phyloP scores from a whole-genome alignment of 2,113 vertebrate species.

The Raja brachyura region DNA sequence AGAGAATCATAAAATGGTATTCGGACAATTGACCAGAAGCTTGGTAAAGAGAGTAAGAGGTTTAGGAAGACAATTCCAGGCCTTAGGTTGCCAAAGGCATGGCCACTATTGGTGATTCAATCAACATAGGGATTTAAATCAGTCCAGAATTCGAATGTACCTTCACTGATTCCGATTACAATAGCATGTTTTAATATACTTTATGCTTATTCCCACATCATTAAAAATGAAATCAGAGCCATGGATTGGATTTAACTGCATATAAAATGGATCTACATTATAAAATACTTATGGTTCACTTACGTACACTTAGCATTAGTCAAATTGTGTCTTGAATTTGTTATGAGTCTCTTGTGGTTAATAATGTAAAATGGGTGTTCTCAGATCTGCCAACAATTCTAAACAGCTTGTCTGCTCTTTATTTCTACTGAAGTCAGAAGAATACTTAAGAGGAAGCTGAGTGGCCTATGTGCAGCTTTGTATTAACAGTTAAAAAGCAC shows the following conservation, averaged over 20 bases:
- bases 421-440: not conserved
- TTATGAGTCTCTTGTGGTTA: not conserved
- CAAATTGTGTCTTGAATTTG: not conserved
- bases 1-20: not conserved
- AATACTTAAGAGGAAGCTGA: not conserved
- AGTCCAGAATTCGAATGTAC: not conserved
- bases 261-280: conserved; percentile 51
- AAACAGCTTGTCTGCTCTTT: not conserved
- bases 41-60: not conserved
- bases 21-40: too few relatives aligned
- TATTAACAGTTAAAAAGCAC: not conserved
- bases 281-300: not conserved
- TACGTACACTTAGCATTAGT: not conserved
- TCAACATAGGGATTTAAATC: not conserved
- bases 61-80: not conserved
- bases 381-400: not conserved
- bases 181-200: conserved; percentile 50
- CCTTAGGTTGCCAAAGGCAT: not conserved
- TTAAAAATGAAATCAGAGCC: not conserved
- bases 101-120: not conserved
- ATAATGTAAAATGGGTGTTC: not conserved
- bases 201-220: conserved; percentile 43
- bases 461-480: not conserved
- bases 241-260: conserved; percentile 39
- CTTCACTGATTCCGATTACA: conserved; percentile 50